These are phyloP conservation scores for Drosophila tripunctata DNA, from an alignment of 2,888 invertebrate species.

Conservation along the genomic window DNA sequence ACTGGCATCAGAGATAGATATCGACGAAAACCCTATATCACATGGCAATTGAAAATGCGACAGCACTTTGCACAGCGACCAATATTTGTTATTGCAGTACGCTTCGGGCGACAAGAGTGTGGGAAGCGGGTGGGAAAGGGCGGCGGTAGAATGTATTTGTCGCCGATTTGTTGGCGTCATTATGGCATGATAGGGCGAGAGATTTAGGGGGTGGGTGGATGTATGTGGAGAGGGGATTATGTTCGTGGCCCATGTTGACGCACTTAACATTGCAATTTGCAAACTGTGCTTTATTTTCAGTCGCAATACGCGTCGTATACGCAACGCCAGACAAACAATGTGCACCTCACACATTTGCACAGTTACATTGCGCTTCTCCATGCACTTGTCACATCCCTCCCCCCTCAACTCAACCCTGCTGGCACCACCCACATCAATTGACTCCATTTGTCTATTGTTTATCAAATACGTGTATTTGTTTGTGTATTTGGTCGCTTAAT, in stretches of 20 bases:
- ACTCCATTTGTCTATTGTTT: constrained; percentile 41
- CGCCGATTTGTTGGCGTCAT: constrained; percentile 76
- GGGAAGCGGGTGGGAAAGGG: background rate
- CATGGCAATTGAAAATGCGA: constrained; percentile 65
- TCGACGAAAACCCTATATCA: constrained; percentile 53
- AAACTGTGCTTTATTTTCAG: constrained; percentile 50
- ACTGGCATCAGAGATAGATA: constrained; percentile 45
- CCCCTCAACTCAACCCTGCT: background rate
- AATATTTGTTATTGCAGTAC: constrained; percentile 67
- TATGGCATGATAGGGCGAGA: constrained; percentile 38
- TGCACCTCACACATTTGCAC: constrained; percentile 30
- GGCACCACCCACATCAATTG: background rate
- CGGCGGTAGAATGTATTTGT: constrained; percentile 48
- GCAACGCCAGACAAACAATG: constrained; percentile 58
- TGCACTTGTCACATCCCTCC: background rate
- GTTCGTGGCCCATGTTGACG: constrained; percentile 41
- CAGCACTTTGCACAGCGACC: constrained; percentile 61
- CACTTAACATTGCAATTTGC: constrained; percentile 73
- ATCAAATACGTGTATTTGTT: constrained; percentile 29
- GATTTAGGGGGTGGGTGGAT: background rate
- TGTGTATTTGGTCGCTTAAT: constrained; percentile 61
- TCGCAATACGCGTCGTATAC: constrained; percentile 47
- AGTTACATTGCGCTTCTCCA: background rate
- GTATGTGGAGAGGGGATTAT: constrained; percentile 18
- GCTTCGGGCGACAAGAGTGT: background rate